Percentiles rank a stretch among this genome's conserved stretches.
These are phyloP conservation scores for Grammomys dolichurus DNA, from an alignment of 2,113 vertebrate genomes.

Conservation along the genomic window DNA sequence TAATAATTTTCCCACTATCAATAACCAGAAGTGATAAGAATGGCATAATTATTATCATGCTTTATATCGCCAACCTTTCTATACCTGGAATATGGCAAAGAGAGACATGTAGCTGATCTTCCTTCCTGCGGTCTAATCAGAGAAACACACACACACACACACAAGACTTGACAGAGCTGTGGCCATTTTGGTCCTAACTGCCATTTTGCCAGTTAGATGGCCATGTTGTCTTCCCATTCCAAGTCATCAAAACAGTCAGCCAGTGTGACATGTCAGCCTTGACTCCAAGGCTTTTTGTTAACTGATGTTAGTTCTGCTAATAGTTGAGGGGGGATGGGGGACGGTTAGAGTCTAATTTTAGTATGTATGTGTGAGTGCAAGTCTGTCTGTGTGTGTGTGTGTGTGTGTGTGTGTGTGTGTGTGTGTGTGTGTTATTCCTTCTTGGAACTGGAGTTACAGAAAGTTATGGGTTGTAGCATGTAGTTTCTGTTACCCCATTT, in stretches of 20 bases:
- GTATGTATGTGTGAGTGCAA: background rate
- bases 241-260: background rate
- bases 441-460: background rate
- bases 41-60: background rate
- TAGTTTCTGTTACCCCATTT: too few relatives aligned
- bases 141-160: background rate
- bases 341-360: background rate
- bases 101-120: background rate
- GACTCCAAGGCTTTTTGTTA: background rate
- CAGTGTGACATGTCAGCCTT: background rate
- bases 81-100: too few relatives aligned
- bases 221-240: background rate
- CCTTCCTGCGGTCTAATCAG: background rate
- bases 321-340: background rate
- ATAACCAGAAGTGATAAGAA: constrained; percentile 20
- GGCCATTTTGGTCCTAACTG: background rate
- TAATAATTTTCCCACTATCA: constrained; percentile 18
- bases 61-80: background rate
- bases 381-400: background rate
- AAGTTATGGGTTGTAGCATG: background rate
- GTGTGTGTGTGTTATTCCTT: background rate
- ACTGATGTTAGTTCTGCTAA: background rate
- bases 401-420: background rate
- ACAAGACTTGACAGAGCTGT: background rate
- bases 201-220: background rate